These are phyloP conservation scores for Marronus borbonicus DNA, from an alignment of 2,888 invertebrate species.

Conservation along the genomic window DNA sequence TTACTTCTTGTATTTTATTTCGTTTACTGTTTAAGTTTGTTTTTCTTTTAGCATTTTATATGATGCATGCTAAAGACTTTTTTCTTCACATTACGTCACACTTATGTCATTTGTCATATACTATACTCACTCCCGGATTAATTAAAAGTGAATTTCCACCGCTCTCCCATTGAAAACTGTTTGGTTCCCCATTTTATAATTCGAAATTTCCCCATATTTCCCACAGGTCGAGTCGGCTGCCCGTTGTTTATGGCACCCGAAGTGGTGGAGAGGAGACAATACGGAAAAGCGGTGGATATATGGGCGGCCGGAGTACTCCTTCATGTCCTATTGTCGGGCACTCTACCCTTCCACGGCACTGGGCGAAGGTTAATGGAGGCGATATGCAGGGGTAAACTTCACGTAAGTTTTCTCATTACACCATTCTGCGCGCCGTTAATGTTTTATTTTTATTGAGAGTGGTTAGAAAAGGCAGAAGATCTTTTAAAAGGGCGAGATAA, in stretches of 20 bases:
- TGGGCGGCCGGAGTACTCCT: constrained; percentile 98
- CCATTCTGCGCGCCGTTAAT: constrained; percentile 10
- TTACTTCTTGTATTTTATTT: background rate
- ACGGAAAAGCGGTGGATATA: constrained; percentile 96
- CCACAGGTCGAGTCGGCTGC: constrained; percentile 91
- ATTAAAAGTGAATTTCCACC: constrained; percentile 24
- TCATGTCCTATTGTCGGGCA: constrained; percentile 94
- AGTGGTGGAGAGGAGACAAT: constrained; percentile 91
- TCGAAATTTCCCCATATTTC: background rate
- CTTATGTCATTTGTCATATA: background rate
- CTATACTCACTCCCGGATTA: background rate
- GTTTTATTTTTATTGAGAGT: constrained; percentile 18
- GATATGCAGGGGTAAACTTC: constrained; percentile 87
- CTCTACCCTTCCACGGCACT: constrained; percentile 95
- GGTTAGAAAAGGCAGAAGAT: background rate
- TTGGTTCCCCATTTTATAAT: constrained; percentile 12
- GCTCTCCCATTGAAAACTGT: constrained; percentile 6
- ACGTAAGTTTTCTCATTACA: constrained; percentile 73
- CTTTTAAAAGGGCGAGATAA: constrained; percentile 16
- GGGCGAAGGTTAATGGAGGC: constrained; percentile 93
- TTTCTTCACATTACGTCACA: constrained; percentile 16
- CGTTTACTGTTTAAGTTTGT: background rate
- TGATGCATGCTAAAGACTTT: constrained; percentile 15
- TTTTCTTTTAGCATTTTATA: background rate
- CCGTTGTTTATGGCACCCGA: constrained; percentile 99